Conservation (phyloP, 2,888 invertebrate species). For the Tiphia femorata region DNA sequence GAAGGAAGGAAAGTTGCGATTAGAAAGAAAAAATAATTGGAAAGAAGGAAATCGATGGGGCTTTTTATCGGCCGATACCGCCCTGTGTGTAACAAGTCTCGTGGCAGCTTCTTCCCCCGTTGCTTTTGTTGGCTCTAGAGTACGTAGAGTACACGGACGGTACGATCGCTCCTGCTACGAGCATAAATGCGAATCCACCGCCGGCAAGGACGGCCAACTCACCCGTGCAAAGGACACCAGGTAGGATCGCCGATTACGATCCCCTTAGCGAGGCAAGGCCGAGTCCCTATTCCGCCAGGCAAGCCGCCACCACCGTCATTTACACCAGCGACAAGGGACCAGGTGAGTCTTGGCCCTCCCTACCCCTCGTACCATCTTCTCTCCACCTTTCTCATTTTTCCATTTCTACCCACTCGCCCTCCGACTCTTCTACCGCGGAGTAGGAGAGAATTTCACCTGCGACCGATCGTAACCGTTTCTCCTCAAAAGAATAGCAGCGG, state of each 20-base stretch:
- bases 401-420: no score
- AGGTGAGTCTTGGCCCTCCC: slow-evolving; percentile 69
- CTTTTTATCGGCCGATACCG: no score
- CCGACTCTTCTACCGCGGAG: no score
- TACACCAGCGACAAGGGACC: slow-evolving; percentile 84
- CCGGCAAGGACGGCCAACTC: slow-evolving; percentile 46
- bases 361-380: background rate
- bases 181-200: slow-evolving; percentile 49
- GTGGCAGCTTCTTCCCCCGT: slow-evolving; percentile 31
- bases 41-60: no score
- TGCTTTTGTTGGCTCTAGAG: slow-evolving; percentile 52
- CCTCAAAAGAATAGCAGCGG: no score
- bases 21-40: no score
- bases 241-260: slow-evolving; percentile 85
- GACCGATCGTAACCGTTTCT: no score
- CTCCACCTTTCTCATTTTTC: no score
- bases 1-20: no score
- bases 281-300: slow-evolving; percentile 81
- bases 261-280: slow-evolving; percentile 79
- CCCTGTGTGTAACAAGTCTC: no score
- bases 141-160: slow-evolving; percentile 67
- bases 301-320: slow-evolving; percentile 84
- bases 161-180: slow-evolving; percentile 60
- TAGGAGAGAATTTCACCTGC: no score
- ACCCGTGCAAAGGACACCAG: slow-evolving; percentile 74